These are phyloP conservation scores for Erebia aethiops DNA, from an alignment of 2,888 invertebrate genomes.

Conservation along the genomic window DNA sequence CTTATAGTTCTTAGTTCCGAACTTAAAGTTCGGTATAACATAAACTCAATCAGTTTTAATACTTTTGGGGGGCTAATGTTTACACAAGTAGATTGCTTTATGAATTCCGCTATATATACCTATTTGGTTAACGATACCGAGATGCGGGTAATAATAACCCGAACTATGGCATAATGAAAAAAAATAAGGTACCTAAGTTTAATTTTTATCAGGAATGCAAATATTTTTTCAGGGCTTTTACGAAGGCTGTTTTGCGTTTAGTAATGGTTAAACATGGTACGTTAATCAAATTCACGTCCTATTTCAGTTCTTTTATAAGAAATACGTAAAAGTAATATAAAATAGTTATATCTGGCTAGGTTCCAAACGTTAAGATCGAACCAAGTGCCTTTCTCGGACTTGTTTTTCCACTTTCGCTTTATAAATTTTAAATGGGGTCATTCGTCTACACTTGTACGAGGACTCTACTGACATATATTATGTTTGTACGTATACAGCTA, in stretches of 20 bases:
- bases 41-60: too few species aligned
- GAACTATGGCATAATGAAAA: too few species aligned
- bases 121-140: background rate
- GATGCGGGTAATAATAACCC: too few species aligned
- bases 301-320: background rate
- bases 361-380: slow-evolving; percentile 22
- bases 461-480: slow-evolving; percentile 26
- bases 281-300: background rate
- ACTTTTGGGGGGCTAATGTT: background rate
- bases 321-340: background rate
- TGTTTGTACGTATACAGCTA: background rate
- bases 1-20: too few species aligned
- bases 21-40: too few species aligned
- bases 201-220: too few species aligned
- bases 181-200: too few species aligned
- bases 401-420: slow-evolving; percentile 42
- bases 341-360: slow-evolving; percentile 8
- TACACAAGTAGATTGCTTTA: background rate
- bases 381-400: slow-evolving; percentile 34
- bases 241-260: too few species aligned
- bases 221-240: too few species aligned
- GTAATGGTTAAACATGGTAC: too few species aligned
- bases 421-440: slow-evolving; percentile 39
- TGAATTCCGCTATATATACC: background rate
- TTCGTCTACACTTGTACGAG: slow-evolving; percentile 28